Evolutionary conservation across 2,888 invertebrate species (phyloP).

Genomic region (Cataglyphis livida): DNA sequence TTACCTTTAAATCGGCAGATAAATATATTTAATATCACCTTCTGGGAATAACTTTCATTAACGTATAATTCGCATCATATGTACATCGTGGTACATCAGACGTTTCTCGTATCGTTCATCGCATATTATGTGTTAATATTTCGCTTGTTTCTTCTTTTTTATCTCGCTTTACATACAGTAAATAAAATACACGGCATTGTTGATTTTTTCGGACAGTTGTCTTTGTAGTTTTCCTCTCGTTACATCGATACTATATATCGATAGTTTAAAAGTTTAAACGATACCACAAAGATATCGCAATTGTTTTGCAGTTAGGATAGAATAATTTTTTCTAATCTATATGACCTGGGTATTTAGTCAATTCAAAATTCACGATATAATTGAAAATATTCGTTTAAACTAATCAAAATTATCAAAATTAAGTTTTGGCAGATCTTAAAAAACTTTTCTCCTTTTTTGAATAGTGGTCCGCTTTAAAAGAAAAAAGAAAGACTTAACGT

Average conservation of each 20-base stretch:
- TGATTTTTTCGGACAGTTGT: slow-evolving; percentile 67
- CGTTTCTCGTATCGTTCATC: slow-evolving; percentile 31
- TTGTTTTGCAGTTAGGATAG: slow-evolving; percentile 7
- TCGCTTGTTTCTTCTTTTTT: slow-evolving; percentile 28
- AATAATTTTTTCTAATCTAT: slow-evolving; percentile 16
- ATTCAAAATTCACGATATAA: slow-evolving; percentile 4
- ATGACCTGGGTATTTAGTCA: not conserved
- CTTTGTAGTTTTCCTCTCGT: slow-evolving; percentile 68
- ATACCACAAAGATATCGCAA: slow-evolving; percentile 4
- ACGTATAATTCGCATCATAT: slow-evolving; percentile 48
- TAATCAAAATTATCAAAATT: slow-evolving; percentile 3
- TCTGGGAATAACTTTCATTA: slow-evolving; percentile 62
- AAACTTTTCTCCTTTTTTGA: not conserved
- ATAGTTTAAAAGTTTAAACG: not conserved
- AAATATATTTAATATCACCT: slow-evolving; percentile 66
- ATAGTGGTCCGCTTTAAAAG: not conserved
- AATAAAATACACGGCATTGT: slow-evolving; percentile 45
- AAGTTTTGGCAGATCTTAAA: slow-evolving; percentile 4
- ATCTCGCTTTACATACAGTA: slow-evolving; percentile 5
- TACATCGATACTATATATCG: slow-evolving; percentile 9
- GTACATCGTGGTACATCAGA: slow-evolving; percentile 65
- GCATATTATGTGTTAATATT: slow-evolving; percentile 50
- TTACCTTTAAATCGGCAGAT: slow-evolving; percentile 67
- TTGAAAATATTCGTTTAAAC: slow-evolving; percentile 10
- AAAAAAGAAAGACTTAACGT: not conserved